Evolutionary conservation across 2,113 vertebrate genomes (phyloP).

Genomic region (Alectura lathami): DNA sequence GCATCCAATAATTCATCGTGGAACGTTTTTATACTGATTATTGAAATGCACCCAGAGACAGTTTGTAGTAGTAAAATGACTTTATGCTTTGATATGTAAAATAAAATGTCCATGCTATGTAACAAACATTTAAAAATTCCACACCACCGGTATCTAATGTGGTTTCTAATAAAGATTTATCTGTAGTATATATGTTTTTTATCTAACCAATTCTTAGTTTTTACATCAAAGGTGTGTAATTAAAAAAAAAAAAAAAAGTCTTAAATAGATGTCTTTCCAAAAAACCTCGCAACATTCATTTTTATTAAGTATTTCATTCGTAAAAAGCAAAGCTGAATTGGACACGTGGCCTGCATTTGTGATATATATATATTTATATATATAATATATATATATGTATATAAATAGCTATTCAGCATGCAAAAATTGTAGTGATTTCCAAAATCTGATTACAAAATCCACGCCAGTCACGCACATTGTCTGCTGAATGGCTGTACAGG

Average conservation of each 20-base stretch:
- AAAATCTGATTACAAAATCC: slow-evolving; percentile 54
- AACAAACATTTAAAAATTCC: slow-evolving; percentile 73
- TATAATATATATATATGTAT: slow-evolving; percentile 77
- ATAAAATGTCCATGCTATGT: slow-evolving; percentile 79
- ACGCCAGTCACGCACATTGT: neutral
- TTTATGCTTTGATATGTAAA: slow-evolving; percentile 81
- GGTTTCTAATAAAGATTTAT: slow-evolving; percentile 81
- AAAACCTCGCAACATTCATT: slow-evolving; percentile 71
- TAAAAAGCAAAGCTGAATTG: slow-evolving; percentile 82
- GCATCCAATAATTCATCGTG: neutral
- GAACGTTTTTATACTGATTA: slow-evolving; percentile 28
- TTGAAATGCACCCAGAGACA: slow-evolving; percentile 75
- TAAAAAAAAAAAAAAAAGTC: slow-evolving; percentile 75
- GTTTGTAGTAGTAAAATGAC: slow-evolving; percentile 75
- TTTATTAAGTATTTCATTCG: slow-evolving; percentile 77
- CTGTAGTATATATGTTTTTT: slow-evolving; percentile 71
- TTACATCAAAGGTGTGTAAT: slow-evolving; percentile 74
- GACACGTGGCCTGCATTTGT: slow-evolving; percentile 83
- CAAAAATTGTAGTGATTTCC: slow-evolving; percentile 80
- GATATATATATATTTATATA: slow-evolving; percentile 76
- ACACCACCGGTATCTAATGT: slow-evolving; percentile 71
- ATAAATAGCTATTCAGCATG: slow-evolving; percentile 87
- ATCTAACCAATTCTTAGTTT: slow-evolving; percentile 76
- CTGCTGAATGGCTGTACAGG: neutral
- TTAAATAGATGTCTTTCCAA: slow-evolving; percentile 82